Evolutionary conservation across 1,140 invertebrate genomes (phyloP).

Genomic region (Pygmarrhopalites habei): DNA sequence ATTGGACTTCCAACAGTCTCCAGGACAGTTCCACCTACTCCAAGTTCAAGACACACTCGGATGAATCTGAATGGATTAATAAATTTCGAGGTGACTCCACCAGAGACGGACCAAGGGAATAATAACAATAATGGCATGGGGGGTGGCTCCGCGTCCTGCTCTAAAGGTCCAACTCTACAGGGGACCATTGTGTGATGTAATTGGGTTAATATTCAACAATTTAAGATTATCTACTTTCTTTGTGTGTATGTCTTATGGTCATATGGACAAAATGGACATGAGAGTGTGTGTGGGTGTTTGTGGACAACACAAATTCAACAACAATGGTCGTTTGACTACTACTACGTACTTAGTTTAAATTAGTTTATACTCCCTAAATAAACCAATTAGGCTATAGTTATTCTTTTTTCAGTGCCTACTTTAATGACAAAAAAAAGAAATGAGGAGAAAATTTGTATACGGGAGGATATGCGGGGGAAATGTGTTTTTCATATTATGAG

Average conservation of each 20-base stretch:
- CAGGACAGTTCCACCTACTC: conserved; percentile 12
- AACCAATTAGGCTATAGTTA: no score
- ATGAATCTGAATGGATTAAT: conserved; percentile 78
- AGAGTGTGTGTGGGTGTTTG: not conserved
- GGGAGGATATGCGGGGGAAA: no score
- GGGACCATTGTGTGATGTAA: conserved; percentile 75
- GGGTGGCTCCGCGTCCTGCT: conserved; percentile 42
- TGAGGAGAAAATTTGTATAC: no score
- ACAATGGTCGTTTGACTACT: not conserved
- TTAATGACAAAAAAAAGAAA: no score
- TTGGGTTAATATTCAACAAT: not conserved
- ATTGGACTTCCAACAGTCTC: conserved; percentile 63
- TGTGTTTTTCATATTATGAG: no score
- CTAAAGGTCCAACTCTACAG: conserved; percentile 66
- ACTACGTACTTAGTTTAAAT: not conserved
- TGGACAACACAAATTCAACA: not conserved
- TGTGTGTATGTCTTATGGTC: not conserved
- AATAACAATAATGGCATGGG: conserved; percentile 8
- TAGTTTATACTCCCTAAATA: not conserved
- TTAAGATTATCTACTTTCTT: not conserved
- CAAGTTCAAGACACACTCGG: conserved; percentile 46
- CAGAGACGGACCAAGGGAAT: no score
- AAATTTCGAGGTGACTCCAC: conserved; percentile 74
- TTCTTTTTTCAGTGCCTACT: no score
- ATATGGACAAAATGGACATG: not conserved